A percentile compares a stretch with the other conserved stretches of the same genome.
Conservation (phyloP, 2,888 invertebrate genomes). For the Euproctis similis region DNA sequence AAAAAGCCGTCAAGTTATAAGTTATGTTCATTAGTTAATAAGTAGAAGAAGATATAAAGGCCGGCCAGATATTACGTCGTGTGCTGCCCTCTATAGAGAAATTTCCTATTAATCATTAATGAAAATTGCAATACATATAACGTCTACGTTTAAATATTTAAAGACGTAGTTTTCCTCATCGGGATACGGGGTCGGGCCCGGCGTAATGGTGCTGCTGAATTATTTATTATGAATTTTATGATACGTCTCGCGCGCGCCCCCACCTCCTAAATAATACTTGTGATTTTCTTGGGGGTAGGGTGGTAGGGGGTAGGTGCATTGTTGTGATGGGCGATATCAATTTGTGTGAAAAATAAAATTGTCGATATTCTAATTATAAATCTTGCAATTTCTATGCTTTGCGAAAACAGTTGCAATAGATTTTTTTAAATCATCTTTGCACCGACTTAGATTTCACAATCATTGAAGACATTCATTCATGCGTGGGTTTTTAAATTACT, state of each 20-base stretch:
- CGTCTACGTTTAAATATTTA: constrained; percentile 67
- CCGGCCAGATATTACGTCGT: constrained; percentile 5
- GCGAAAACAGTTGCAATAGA: no score
- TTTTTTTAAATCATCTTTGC: no score
- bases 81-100: constrained; percentile 38
- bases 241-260: constrained; percentile 50
- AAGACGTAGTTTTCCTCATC: constrained; percentile 54
- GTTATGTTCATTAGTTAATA: no score
- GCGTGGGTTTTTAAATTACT: no score
- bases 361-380: no score
- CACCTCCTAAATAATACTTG: constrained; percentile 55
- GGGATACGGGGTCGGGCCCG: constrained; percentile 36
- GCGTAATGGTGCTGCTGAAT: constrained; percentile 64
- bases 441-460: no score
- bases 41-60: no score
- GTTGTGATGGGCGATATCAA: constrained; percentile 16
- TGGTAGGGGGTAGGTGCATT: no score
- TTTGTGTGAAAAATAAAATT: constrained; percentile 4
- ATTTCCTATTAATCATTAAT: constrained; percentile 66
- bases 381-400: no score
- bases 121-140: constrained; percentile 75
- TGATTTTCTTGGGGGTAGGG: constrained; percentile 47
- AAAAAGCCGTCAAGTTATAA: no score
- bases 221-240: constrained; percentile 68
- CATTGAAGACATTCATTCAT: no score